These are phyloP conservation scores for Gymnocypris eckloni DNA, from an alignment of 2,797 vertebrate genomes.

Conservation along the genomic window DNA sequence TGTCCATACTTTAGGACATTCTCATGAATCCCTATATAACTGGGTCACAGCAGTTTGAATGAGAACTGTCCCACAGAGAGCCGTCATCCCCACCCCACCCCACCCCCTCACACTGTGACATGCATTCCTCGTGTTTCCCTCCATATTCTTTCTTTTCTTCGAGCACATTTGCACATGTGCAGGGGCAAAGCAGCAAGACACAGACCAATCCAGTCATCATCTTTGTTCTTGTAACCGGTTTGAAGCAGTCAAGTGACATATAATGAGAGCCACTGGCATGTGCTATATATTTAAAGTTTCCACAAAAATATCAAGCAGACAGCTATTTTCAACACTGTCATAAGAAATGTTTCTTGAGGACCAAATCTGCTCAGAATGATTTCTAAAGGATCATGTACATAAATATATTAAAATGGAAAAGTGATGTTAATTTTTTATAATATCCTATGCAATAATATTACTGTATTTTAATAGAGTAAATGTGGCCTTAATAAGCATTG, in stretches of 20 bases:
- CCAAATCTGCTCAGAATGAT: too few species aligned
- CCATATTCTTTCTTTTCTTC: slow-evolving; percentile 23
- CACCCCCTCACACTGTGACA: neutral
- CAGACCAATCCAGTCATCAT: neutral
- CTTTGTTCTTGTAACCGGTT: neutral
- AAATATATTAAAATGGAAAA: too few species aligned
- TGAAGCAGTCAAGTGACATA: neutral
- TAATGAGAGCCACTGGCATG: neutral
- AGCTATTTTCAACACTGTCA: neutral
- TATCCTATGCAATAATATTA: too few species aligned
- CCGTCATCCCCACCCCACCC: neutral
- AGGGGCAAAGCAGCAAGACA: neutral
- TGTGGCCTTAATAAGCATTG: too few species aligned
- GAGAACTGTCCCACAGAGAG: slow-evolving; percentile 5
- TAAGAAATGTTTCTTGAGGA: too few species aligned
- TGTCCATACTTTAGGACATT: neutral
- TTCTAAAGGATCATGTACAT: too few species aligned
- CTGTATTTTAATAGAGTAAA: too few species aligned
- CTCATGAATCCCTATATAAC: neutral
- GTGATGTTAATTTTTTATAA: neutral
- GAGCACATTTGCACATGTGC: neutral
- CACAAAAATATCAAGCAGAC: neutral
- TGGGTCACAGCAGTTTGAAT: slow-evolving; percentile 15
- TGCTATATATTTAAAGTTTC: neutral
- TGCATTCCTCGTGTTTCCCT: slow-evolving; percentile 20